These are phyloP conservation scores for Turnix velox DNA, from an alignment of 2,113 vertebrate genomes.

Conservation along the genomic window DNA sequence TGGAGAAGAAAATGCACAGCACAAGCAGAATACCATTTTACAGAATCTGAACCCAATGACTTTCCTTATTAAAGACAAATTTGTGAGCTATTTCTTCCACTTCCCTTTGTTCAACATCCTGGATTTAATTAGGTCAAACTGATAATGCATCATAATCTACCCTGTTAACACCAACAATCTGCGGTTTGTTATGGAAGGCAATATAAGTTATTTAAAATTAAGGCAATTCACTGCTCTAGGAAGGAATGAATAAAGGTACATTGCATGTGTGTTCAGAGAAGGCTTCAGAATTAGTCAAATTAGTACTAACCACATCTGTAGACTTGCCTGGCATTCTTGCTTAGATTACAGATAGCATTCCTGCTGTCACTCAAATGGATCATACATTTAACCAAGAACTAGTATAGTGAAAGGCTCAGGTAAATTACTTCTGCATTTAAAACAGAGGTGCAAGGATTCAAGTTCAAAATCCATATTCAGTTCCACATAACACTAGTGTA, in stretches of 20 bases:
- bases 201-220: neutral
- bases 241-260: neutral
- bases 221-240: neutral
- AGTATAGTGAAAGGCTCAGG: neutral
- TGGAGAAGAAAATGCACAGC: neutral
- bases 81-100: neutral
- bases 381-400: neutral
- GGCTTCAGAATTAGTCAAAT: neutral
- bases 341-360: neutral
- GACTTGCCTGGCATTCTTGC: neutral
- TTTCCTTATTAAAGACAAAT: neutral
- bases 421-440: neutral
- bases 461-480: neutral
- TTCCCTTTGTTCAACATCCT: neutral
- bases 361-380: neutral
- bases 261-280: neutral
- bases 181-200: neutral
- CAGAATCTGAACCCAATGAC: neutral
- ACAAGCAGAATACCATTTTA: neutral
- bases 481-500: neutral
- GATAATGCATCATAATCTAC: neutral
- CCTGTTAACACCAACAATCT: neutral
- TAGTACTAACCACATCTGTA: neutral
- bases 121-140: slow-evolving; percentile 46
- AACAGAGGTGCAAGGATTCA: neutral